Base-by-base conservation (phyloP, 2,888 invertebrate genomes). In the Leptinotarsa tumamoca region DNA sequence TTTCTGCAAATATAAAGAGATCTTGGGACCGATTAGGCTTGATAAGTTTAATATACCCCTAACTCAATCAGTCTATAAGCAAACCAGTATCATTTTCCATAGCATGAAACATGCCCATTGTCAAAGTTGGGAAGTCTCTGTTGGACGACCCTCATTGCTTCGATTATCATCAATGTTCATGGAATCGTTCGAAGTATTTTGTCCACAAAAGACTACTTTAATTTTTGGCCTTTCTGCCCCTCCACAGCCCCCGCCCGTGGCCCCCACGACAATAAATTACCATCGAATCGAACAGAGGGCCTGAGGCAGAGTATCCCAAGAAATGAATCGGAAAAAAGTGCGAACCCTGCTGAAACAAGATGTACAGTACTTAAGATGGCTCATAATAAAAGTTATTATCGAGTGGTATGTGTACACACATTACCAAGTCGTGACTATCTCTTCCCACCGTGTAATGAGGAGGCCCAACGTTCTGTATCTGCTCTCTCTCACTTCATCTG, bases 381-480 rank as follows among this genome's bases (percentile, higher is more conserved):
- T 85, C 81, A 76, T 87, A 88, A 88, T 87, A 87, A 87, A 86
- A 87, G 87, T 87, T 86, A 87, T 87, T 88, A 88, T 87, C 86
- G 84, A 84, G 81, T 70, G 70, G 70, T 70, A 70, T 70, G 70
- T 70, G 70, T 70, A 87, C 87, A 87, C 87, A 88, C 87, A 87
- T 87, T 87, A 87, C 86, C 83, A 82, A 68, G 85, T 88, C 88
- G 88, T 88, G 88, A 88, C 87, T 83, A 86, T 86, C 86, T 85
- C 88, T 87, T 86, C 88, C 88, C 88, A 88, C 88, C 87, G 87
- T 87, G 88, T 88, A 88, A 88, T 88, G 88, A 88, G 86, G 87
- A 86, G 86, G 87, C 85, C 85, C 84, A 61, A 68, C 54, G n/a
- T 68, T 68, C 68, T 77, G 75, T 79, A 73, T 78, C 78, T 80